Conservation (phyloP, 2,797 vertebrate species). For the Siniperca scherzeri region DNA sequence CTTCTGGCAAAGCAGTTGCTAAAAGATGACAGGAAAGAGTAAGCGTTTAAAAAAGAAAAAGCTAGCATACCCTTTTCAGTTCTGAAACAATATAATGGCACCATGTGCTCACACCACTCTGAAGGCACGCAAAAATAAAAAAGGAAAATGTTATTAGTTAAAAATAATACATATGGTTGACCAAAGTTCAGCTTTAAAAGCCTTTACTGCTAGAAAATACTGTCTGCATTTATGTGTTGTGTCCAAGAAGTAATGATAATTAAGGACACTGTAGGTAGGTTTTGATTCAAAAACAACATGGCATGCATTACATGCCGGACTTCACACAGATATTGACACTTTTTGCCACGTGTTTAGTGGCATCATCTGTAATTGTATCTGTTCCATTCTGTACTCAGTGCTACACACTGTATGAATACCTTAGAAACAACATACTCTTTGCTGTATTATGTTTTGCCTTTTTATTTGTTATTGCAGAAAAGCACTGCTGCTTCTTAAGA, state of each 20-base stretch:
- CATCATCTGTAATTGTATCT: neutral
- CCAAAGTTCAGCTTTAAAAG: neutral
- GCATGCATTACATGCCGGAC: neutral
- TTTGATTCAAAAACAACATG: neutral
- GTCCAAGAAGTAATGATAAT: neutral
- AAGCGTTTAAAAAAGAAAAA: conserved; percentile 62
- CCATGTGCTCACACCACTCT: neutral
- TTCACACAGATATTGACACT: neutral
- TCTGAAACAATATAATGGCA: neutral
- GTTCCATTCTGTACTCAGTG: neutral
- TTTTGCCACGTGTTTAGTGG: neutral
- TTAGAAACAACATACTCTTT: neutral
- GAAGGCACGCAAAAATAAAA: neutral
- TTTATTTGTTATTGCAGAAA: conserved; percentile 82
- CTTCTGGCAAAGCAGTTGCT: conserved; percentile 90
- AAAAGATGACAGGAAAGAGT: conserved; percentile 92
- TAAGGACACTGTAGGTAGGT: neutral
- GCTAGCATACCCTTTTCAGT: neutral
- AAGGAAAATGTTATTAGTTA: neutral
- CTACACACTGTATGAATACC: neutral
- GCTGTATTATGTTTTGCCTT: neutral
- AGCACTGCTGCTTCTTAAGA: conserved; percentile 92
- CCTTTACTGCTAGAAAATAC: neutral
- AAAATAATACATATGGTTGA: neutral
- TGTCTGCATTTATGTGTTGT: neutral